phyloP scores from a whole-genome alignment of 2,797 vertebrate genomes.

The Acanthurus lineatus region DNA sequence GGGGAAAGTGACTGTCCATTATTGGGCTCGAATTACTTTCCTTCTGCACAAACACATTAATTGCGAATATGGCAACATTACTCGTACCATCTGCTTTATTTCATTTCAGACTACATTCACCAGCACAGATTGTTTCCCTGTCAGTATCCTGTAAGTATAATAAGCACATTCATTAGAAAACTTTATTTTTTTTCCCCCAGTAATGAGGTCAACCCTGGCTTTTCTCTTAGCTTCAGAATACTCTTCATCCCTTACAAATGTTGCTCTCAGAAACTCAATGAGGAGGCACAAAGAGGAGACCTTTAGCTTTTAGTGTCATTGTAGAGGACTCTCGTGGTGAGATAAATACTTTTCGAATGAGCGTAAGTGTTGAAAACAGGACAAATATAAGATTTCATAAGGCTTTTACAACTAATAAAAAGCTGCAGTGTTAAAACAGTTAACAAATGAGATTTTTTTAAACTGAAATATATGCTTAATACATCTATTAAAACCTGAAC shows the following conservation, averaged over 20 bases:
- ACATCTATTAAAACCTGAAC: too few species aligned
- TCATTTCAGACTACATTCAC: conserved; percentile 4
- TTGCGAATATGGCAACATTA: neutral
- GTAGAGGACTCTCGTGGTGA: neutral
- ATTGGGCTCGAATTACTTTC: conserved; percentile 4
- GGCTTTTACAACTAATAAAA: conserved; percentile 5
- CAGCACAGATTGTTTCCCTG: neutral
- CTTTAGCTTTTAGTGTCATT: conserved; percentile 3
- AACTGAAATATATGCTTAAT: too few species aligned
- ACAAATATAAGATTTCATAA: neutral
- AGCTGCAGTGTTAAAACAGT: too few species aligned
- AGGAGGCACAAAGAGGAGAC: conserved; percentile 10
- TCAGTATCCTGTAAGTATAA: neutral
- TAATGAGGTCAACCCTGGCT: neutral
- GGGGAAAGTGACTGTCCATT: conserved; percentile 1
- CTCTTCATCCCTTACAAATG: neutral
- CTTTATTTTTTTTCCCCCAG: neutral
- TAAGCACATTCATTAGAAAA: conserved; percentile 16
- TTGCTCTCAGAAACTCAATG: neutral
- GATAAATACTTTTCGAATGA: neutral
- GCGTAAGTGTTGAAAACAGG: neutral
- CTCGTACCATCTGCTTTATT: conserved; percentile 3
- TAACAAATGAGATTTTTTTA: too few species aligned
- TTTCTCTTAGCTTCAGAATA: conserved; percentile 4
- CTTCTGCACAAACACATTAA: conserved; percentile 20